phyloP scores from a whole-genome alignment of 2,113 vertebrate species.

The Thermophis baileyi region DNA sequence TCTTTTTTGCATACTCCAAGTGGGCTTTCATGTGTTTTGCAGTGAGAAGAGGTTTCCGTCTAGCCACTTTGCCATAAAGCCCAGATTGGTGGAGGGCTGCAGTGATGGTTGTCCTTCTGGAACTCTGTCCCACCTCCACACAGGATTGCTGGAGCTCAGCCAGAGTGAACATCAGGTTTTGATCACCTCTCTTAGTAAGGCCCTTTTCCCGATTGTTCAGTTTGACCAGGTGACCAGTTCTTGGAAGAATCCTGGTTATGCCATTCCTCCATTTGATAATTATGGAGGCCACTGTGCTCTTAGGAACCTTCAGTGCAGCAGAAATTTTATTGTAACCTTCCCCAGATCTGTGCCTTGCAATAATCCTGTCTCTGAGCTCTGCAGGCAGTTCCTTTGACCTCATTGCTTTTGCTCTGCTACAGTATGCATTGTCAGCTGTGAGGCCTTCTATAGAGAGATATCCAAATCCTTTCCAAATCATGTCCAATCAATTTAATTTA shows the following conservation, averaged over 20 bases:
- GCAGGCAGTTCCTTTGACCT: no score
- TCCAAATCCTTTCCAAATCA: not conserved
- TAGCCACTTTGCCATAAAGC: not conserved
- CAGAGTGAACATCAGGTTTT: not conserved
- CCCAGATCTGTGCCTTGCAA: no score
- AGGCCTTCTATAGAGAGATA: no score
- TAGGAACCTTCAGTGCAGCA: no score
- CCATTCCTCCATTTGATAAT: not conserved
- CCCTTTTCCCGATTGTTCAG: not conserved
- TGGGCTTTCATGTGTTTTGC: no score
- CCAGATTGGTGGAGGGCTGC: not conserved
- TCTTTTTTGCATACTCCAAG: no score
- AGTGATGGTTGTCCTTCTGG: not conserved
- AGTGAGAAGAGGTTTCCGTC: not conserved
- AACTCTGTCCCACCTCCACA: not conserved
- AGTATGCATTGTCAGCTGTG: no score
- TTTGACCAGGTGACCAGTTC: not conserved
- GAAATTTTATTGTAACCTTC: no score
- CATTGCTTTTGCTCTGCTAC: no score
- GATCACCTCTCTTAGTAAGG: not conserved
- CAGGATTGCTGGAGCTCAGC: not conserved
- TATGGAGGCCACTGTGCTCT: not conserved
- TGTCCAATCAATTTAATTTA: not conserved
- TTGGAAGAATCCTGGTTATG: not conserved
- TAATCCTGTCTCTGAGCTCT: no score